Percentiles rank a stretch among this genome's conserved stretches.
Evolutionary conservation across 2,113 vertebrate genomes (phyloP).

Genomic region (Anoplopoma fimbria): DNA sequence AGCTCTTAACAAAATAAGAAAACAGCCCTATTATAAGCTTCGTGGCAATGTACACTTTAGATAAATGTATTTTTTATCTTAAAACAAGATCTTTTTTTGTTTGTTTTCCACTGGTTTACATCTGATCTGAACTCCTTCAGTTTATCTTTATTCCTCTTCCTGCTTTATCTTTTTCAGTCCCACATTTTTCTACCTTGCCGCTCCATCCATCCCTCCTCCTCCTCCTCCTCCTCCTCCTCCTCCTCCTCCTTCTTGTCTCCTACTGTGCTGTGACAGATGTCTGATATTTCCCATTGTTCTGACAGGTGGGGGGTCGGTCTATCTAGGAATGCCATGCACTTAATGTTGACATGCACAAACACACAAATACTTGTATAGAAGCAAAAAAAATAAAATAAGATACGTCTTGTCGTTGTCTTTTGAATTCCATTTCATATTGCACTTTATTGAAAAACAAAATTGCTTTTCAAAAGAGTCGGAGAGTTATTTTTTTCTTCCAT

Average conservation of each 20-base stretch:
- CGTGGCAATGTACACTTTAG: neutral
- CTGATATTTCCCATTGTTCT: constrained; percentile 46
- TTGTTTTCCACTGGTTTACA: too few species aligned
- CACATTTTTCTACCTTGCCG: neutral
- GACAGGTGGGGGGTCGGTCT: constrained; percentile 34
- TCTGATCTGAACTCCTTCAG: neutral
- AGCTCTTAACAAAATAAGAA: too few species aligned
- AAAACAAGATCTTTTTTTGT: too few species aligned
- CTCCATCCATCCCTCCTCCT: neutral
- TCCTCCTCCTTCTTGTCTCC: neutral
- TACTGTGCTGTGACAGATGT: constrained; percentile 39
- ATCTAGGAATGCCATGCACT: constrained; percentile 44
- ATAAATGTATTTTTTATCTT: too few species aligned
- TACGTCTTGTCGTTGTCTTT: neutral
- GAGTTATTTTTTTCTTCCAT: too few species aligned
- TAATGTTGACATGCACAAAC: constrained; percentile 18
- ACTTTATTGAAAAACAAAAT: too few species aligned
- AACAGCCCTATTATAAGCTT: too few species aligned
- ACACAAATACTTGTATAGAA: neutral
- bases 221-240: too few species aligned
- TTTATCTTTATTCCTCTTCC: neutral
- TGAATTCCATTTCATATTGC: too few species aligned
- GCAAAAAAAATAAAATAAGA: neutral
- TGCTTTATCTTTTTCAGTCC: neutral
- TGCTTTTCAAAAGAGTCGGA: too few species aligned